Evolutionary conservation across 2,797 vertebrate genomes (phyloP).

Genomic region (Cirrhinus molitorella): DNA sequence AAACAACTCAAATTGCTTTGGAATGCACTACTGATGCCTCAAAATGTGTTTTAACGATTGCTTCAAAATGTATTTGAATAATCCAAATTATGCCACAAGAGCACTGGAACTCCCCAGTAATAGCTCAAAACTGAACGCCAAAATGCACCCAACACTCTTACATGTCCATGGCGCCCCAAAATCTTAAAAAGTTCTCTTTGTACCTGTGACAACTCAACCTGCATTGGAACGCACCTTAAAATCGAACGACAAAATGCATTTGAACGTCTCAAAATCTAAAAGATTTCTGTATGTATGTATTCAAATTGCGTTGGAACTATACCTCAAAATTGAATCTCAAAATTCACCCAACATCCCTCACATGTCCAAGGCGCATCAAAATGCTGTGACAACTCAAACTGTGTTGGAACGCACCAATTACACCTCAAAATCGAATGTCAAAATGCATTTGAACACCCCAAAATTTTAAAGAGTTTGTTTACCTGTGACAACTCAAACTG

Average conservation of each 20-base stretch:
- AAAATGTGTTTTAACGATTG: neutral
- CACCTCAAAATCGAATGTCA: neutral
- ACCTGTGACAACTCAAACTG: too few relatives aligned
- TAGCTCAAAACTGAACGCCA: neutral
- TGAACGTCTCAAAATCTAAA: neutral
- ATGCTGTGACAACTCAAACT: too few relatives aligned
- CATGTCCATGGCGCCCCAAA: too few relatives aligned
- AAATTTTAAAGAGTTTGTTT: too few relatives aligned
- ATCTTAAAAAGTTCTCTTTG: neutral
- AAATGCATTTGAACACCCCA: too few relatives aligned
- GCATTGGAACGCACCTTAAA: neutral
- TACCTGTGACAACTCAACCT: neutral
- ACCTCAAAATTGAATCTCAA: neutral
- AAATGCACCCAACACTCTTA: neutral
- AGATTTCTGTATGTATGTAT: neutral
- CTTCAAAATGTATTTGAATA: neutral
- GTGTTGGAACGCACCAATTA: neutral
- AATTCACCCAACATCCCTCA: too few relatives aligned
- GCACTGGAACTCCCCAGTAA: neutral
- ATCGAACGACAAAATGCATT: too few relatives aligned
- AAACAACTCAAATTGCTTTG: too few relatives aligned
- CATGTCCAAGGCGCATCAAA: too few relatives aligned
- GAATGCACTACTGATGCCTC: neutral
- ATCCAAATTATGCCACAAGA: neutral
- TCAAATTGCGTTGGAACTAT: neutral